A percentile compares a stretch with the other conserved stretches of the same genome.
These are phyloP conservation scores for Caenorhabditis brenneri DNA, from an alignment of 1,140 invertebrate species.

Conservation along the genomic window DNA sequence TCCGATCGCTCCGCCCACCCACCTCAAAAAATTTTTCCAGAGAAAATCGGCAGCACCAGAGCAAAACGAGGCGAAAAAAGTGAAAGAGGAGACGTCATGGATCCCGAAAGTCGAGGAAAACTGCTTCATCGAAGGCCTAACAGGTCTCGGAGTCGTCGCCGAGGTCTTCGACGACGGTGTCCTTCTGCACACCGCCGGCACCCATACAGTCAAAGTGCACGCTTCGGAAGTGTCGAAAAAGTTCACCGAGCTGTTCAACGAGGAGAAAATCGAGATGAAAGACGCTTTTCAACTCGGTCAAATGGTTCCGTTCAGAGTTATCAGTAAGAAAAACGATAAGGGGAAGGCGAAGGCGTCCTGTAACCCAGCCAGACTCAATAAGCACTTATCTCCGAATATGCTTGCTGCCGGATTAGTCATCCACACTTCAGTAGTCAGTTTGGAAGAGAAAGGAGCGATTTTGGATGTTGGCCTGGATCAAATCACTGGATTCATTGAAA, in stretches of 20 bases:
- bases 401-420: slow-evolving; percentile 59
- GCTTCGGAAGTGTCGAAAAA: slow-evolving; percentile 29
- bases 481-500: slow-evolving; percentile 59
- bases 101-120: slow-evolving; percentile 10
- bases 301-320: slow-evolving; percentile 60
- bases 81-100: neutral
- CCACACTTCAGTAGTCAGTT: slow-evolving; percentile 59
- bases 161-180: slow-evolving; percentile 17
- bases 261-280: slow-evolving; percentile 56
- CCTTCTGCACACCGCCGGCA: slow-evolving; percentile 9
- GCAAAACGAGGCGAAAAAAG: slow-evolving; percentile 10
- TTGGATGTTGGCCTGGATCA: slow-evolving; percentile 61
- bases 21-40: too few species aligned
- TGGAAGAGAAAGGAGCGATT: slow-evolving; percentile 68
- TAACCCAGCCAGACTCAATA: slow-evolving; percentile 62
- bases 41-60: neutral
- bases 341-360: slow-evolving; percentile 50
- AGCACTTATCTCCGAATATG: slow-evolving; percentile 58
- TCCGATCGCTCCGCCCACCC: too few species aligned
- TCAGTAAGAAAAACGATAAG: slow-evolving; percentile 28
- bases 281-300: slow-evolving; percentile 65
- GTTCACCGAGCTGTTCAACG: slow-evolving; percentile 54
- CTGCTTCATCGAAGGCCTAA: neutral
- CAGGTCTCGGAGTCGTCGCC: neutral
- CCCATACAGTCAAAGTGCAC: slow-evolving; percentile 14